Conservation (phyloP, 2,797 vertebrate species). For the Galaxias olidus region DNA sequence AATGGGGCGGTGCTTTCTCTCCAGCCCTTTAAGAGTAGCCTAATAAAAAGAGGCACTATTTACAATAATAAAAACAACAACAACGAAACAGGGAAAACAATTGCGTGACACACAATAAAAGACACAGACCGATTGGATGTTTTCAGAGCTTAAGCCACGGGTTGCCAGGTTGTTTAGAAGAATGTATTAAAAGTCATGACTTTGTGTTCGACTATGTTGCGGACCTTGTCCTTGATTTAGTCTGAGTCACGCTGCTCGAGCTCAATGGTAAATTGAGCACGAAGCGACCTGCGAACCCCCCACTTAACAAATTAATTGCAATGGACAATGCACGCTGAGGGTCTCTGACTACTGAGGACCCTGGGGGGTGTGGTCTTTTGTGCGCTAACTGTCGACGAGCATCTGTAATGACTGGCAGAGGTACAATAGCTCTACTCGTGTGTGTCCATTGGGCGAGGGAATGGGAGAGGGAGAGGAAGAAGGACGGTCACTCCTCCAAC, state of each 20-base stretch:
- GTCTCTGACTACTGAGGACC: constrained; percentile 44
- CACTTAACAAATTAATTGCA: constrained; percentile 74
- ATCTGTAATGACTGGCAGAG: constrained; percentile 76
- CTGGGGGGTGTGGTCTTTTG: constrained; percentile 44
- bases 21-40: not conserved
- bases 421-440: constrained; percentile 80
- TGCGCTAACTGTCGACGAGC: constrained; percentile 69
- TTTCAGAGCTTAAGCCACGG: not conserved
- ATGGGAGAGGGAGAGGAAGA: constrained; percentile 33
- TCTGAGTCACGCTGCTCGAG: constrained; percentile 36
- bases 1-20: constrained; percentile 12
- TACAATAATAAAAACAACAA: not conserved
- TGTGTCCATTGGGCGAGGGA: constrained; percentile 65
- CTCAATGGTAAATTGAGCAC: constrained; percentile 39
- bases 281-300: constrained; percentile 62
- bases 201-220: not conserved
- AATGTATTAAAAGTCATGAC: not conserved
- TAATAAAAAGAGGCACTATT: not conserved
- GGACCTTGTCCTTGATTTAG: not conserved
- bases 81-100: not conserved
- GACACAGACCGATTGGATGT: not conserved
- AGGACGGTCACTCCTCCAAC: constrained; percentile 66
- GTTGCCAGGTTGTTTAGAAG: too few species aligned
- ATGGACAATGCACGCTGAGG: constrained; percentile 67
- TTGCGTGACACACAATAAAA: not conserved